These are phyloP conservation scores for Drosophila nannoptera DNA, from an alignment of 1,140 invertebrate genomes.

Conservation along the genomic window DNA sequence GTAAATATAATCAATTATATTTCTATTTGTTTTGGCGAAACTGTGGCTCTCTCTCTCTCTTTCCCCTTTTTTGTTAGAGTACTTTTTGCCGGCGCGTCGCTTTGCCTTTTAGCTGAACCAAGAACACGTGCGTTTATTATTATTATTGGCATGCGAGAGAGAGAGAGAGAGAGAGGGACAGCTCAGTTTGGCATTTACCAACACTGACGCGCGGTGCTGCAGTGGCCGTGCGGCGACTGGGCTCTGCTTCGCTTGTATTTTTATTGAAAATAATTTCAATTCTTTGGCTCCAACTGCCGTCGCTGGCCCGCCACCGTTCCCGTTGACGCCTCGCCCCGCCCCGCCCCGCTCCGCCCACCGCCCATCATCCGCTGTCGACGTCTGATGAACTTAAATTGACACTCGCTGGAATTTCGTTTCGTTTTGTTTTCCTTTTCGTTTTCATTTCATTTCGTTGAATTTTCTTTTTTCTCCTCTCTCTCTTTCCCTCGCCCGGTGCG, in stretches of 20 bases:
- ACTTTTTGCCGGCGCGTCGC: too few relatives aligned
- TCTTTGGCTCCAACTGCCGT: slow-evolving; percentile 17
- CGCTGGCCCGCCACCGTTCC: not conserved
- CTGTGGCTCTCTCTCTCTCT: too few relatives aligned
- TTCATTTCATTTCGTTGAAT: slow-evolving; percentile 45
- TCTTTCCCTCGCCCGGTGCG: not conserved
- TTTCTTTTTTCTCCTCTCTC: slow-evolving; percentile 21
- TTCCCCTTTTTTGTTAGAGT: too few relatives aligned
- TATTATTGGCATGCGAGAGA: slow-evolving; percentile 37
- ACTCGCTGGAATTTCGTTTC: slow-evolving; percentile 55
- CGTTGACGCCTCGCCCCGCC: too few relatives aligned
- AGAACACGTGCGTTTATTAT: slow-evolving; percentile 33
- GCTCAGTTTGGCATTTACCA: slow-evolving; percentile 12
- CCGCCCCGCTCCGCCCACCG: not conserved
- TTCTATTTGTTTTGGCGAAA: too few relatives aligned
- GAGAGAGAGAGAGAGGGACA: not conserved
- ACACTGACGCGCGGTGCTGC: not conserved
- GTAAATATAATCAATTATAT: too few relatives aligned
- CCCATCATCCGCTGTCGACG: slow-evolving; percentile 1
- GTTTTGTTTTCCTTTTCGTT: slow-evolving; percentile 39
- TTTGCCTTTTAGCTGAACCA: not conserved
- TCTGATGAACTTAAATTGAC: slow-evolving; percentile 72
- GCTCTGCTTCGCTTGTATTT: slow-evolving; percentile 27
- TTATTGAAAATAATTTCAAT: slow-evolving; percentile 51
- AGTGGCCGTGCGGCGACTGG: too few relatives aligned